Evolutionary conservation across 2,888 invertebrate genomes (phyloP).

Genomic region (Ophion costatus): DNA sequence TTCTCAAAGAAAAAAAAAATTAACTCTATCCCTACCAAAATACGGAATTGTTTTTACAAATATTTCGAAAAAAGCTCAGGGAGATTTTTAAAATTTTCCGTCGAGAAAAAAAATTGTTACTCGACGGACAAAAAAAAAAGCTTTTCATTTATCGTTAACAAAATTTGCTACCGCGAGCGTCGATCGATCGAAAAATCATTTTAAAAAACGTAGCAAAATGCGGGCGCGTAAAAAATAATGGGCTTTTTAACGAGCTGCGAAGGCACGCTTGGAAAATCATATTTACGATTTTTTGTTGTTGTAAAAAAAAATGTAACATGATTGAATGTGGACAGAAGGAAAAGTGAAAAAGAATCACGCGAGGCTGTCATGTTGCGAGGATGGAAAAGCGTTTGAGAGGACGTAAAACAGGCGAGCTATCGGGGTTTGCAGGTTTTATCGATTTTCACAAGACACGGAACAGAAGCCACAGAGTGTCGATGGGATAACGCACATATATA

Average conservation of each 20-base stretch:
- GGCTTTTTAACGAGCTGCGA: background rate
- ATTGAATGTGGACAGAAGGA: background rate
- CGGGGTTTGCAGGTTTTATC: slow-evolving; percentile 23
- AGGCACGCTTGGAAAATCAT: background rate
- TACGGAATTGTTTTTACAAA: no score
- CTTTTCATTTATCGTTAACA: no score
- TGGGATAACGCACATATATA: background rate
- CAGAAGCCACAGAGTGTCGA: slow-evolving; percentile 3
- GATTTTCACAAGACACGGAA: slow-evolving; percentile 22
- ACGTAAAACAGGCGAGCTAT: slow-evolving; percentile 25
- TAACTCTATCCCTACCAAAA: no score
- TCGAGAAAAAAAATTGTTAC: no score
- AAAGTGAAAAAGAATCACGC: slow-evolving; percentile 16
- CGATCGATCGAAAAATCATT: no score
- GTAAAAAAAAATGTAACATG: background rate
- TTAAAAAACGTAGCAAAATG: no score
- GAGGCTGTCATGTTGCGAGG: slow-evolving; percentile 11
- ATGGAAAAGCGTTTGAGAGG: slow-evolving; percentile 18
- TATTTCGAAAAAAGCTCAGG: no score
- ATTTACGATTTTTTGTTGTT: background rate
- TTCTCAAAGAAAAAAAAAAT: no score
- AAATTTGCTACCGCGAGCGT: no score
- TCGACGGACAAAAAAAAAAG: no score
- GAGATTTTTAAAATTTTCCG: no score
- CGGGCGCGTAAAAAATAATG: background rate